Evolutionary conservation across 2,888 invertebrate species (phyloP).

Genomic region (Pelosia muscerda): DNA sequence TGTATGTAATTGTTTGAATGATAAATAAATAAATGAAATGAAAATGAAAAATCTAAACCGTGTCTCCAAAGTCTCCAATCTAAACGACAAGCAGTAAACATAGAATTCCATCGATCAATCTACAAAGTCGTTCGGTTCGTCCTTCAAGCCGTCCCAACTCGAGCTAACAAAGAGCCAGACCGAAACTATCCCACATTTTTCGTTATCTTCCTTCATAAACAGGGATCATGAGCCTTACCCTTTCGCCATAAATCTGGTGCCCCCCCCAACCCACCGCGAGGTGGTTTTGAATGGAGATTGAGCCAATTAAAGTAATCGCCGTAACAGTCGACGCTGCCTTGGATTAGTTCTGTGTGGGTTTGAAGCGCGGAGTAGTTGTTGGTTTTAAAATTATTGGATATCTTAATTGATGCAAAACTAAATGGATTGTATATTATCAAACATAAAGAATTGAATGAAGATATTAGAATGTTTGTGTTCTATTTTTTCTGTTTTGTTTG

Average conservation of each 20-base stretch:
- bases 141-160: slow-evolving; percentile 11
- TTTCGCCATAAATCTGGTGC: slow-evolving; percentile 84
- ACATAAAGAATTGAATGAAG: no score
- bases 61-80: not conserved
- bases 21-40: no score
- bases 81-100: slow-evolving; percentile 1
- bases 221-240: slow-evolving; percentile 84
- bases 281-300: slow-evolving; percentile 89
- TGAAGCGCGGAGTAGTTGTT: slow-evolving; percentile 59
- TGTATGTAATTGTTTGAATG: no score
- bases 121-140: slow-evolving; percentile 1
- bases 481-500: not conserved
- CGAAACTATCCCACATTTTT: slow-evolving; percentile 70
- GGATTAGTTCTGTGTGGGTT: slow-evolving; percentile 86
- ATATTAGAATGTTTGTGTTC: no score
- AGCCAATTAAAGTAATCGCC: slow-evolving; percentile 91
- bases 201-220: slow-evolving; percentile 85
- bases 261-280: slow-evolving; percentile 67
- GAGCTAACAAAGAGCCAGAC: slow-evolving; percentile 24
- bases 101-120: slow-evolving; percentile 10
- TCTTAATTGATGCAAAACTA: no score
- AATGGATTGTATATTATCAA: no score
- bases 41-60: not conserved
- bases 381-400: slow-evolving; percentile 1
- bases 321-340: slow-evolving; percentile 90